Evolutionary conservation across 2,888 invertebrate species (phyloP), one percentile per base, ranked within the genome.

Genomic region (Conistra vaccinii): DNA sequence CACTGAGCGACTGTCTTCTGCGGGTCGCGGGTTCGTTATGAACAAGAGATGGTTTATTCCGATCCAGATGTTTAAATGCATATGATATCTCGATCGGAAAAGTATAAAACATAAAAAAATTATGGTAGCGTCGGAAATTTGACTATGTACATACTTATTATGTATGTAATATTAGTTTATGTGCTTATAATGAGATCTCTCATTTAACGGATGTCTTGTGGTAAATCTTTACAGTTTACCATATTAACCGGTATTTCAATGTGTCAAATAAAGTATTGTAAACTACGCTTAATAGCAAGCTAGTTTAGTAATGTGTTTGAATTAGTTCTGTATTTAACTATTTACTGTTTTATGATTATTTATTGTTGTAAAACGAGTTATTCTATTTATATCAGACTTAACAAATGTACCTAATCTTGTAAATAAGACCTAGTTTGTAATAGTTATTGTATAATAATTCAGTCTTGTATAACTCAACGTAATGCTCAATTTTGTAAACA

Each of bases 401-500:
- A 35, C 35, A 29, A 45, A 66, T 66, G 42, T 82, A 65, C 65
- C 23, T 65, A 69, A 83, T 53, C 35, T 69, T 69, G 68, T 73
- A 58, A 53, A 53, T 42, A 55, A 69, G 32, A 65, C 14, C n/a
- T 83, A 53, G 45, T 58, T 55, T 29, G 39, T 66, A 65, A 51
- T 81, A 51, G 32, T 57, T 35, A 51, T 62, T 39, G 58, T 67
- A 35, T 62, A 61, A 60, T 39, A 55, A 35, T 65, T 29, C 58
- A 70, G 45, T 61, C 57, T 73, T 67, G 29, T 72, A n/a, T 53
- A 69, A 81, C 78, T 78, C 78, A 68, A 65, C 65, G 61, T 82
- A 85, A 87, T 87, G 88, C 88, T 89, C 88, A 89, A 86, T 85
- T 85, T 88, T 85, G 57, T 81, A 76, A 78, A 65, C 57, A 68